Conservation (phyloP, 2,888 invertebrate genomes). For the Siphlonurus alternatus region DNA sequence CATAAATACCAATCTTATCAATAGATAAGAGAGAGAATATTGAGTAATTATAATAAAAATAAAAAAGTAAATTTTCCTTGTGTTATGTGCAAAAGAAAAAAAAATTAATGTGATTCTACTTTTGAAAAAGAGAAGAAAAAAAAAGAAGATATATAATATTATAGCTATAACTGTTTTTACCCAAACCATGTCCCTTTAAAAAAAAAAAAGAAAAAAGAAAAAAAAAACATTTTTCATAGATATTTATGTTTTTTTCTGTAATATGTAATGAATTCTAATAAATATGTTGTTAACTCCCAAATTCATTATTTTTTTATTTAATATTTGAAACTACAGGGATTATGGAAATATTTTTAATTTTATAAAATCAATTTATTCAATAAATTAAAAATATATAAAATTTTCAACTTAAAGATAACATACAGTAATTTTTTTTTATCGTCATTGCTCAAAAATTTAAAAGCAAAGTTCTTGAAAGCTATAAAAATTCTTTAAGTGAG, state of each 20-base stretch:
- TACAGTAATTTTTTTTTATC: no score
- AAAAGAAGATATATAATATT: neutral
- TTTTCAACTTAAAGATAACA: no score
- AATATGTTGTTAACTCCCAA: neutral
- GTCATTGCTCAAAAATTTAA: no score
- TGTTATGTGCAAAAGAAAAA: neutral
- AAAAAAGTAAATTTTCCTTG: neutral
- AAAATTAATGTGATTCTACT: neutral
- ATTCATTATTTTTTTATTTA: neutral
- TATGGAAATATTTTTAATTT: no score
- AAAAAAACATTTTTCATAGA: neutral
- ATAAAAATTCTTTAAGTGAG: no score
- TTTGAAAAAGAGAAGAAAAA: neutral
- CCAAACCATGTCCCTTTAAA: neutral
- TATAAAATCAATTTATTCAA: no score
- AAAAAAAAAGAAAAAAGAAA: neutral
- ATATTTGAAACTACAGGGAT: no score
- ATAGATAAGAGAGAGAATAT: neutral
- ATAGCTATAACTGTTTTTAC: neutral
- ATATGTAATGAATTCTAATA: neutral
- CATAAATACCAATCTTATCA: no score
- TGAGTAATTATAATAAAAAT: neutral
- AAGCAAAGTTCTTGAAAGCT: no score
- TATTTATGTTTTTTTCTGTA: neutral
- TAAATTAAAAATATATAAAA: no score